Conservation (phyloP, 2,113 vertebrate species). For the Gambusia holbrooki region DNA sequence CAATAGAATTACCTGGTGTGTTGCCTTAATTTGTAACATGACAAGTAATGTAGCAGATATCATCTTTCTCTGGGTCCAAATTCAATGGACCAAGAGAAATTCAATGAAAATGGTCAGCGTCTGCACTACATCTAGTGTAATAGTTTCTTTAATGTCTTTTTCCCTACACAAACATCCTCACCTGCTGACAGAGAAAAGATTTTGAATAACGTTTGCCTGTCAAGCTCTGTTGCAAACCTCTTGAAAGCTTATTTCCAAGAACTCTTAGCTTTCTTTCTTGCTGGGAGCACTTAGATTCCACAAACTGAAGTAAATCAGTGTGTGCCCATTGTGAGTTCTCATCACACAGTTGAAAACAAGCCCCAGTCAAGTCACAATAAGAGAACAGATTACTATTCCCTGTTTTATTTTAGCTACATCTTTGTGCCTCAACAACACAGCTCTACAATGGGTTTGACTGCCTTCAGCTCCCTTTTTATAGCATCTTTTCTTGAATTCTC, state of each 20-base stretch:
- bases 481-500: too few species aligned
- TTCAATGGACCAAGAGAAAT: neutral
- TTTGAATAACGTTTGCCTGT: neutral
- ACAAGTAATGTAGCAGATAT: neutral
- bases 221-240: neutral
- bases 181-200: neutral
- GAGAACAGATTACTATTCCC: neutral
- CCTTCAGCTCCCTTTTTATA: neutral
- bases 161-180: neutral
- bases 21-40: neutral
- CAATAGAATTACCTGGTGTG: slow-evolving; percentile 1
- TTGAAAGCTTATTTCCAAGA: neutral
- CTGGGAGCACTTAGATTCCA: neutral
- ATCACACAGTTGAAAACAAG: neutral
- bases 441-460: neutral
- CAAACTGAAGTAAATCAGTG: neutral
- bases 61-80: neutral
- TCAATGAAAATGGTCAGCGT: neutral
- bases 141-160: slow-evolving; percentile 1
- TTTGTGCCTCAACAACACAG: neutral
- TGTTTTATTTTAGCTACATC: slow-evolving; percentile 1
- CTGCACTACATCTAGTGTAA: neutral
- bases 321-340: neutral
- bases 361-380: neutral
- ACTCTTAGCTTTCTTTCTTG: neutral